Percentiles rank a stretch among this genome's conserved stretches.
Conservation (phyloP, 2,888 invertebrate species). For the Sericinus montela region DNA sequence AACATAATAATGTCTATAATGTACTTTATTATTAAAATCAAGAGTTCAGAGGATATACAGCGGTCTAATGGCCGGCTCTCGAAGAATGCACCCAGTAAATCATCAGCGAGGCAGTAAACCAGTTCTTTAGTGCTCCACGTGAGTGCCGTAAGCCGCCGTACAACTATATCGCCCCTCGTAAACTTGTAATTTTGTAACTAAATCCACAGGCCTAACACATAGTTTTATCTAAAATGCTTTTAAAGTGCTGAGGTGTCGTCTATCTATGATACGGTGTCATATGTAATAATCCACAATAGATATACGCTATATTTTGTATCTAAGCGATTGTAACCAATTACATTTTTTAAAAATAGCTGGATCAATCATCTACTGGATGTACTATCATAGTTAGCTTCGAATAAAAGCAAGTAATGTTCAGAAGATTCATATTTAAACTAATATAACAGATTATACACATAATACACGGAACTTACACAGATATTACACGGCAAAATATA, state of each 20-base stretch:
- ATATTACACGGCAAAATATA: too few relatives aligned
- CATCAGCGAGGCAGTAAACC: slow-evolving; percentile 62
- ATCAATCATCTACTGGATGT: slow-evolving; percentile 50
- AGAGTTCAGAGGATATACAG: slow-evolving; percentile 48
- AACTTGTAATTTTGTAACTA: slow-evolving; percentile 70
- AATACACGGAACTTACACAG: too few relatives aligned
- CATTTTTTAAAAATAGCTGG: slow-evolving; percentile 60
- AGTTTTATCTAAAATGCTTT: slow-evolving; percentile 67
- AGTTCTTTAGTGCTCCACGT: slow-evolving; percentile 55
- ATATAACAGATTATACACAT: too few relatives aligned
- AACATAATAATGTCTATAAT: not conserved
- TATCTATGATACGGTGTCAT: slow-evolving; percentile 38
- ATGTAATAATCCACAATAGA: slow-evolving; percentile 44
- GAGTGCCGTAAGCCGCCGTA: slow-evolving; percentile 48
- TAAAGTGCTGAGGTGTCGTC: slow-evolving; percentile 57
- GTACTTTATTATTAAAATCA: slow-evolving; percentile 39
- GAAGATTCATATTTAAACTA: too few relatives aligned
- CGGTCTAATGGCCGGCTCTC: slow-evolving; percentile 37
- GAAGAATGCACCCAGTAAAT: slow-evolving; percentile 71
- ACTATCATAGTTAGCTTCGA: slow-evolving; percentile 43
- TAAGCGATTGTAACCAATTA: slow-evolving; percentile 53
- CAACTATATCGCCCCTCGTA: slow-evolving; percentile 61
- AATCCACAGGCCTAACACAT: slow-evolving; percentile 52
- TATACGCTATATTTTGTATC: slow-evolving; percentile 67
- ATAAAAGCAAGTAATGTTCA: slow-evolving; percentile 5